Evolutionary conservation across 1,140 invertebrate genomes (phyloP).

Genomic region (Antheraea pernyi): DNA sequence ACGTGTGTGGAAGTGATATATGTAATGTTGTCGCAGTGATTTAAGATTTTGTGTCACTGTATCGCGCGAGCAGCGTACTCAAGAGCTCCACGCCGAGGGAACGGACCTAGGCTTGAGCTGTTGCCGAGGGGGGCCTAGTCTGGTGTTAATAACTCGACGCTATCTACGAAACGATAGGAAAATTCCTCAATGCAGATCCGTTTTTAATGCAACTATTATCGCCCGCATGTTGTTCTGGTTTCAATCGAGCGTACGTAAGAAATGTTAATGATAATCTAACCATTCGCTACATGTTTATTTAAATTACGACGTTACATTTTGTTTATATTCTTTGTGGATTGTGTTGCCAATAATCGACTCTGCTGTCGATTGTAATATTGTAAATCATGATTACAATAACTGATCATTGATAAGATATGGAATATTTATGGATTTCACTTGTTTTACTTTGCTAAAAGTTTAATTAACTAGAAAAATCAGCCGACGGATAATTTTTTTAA

Average conservation of each 20-base stretch:
- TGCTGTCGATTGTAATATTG: neutral
- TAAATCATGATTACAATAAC: neutral
- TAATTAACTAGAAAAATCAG: too few relatives aligned
- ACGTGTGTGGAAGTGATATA: too few relatives aligned
- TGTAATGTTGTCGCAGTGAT: too few relatives aligned
- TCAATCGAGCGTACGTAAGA: neutral
- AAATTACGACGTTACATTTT: neutral
- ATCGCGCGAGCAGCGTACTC: too few relatives aligned
- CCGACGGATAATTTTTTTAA: too few relatives aligned
- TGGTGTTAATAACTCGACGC: neutral
- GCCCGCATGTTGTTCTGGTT: constrained; percentile 1
- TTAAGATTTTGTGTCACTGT: too few relatives aligned
- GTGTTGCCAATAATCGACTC: neutral
- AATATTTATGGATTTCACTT: neutral
- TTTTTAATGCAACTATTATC: neutral
- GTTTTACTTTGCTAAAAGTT: too few relatives aligned
- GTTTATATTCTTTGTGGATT: neutral
- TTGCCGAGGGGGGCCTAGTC: too few relatives aligned
- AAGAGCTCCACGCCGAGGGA: too few relatives aligned
- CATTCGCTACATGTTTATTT: neutral
- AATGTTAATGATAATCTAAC: neutral
- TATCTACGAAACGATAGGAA: neutral
- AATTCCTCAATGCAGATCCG: constrained; percentile 2
- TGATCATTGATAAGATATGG: neutral
- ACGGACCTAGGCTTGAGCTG: too few relatives aligned